phyloP scores from a whole-genome alignment of 2,113 vertebrate genomes.

The Taxidea taxus region DNA sequence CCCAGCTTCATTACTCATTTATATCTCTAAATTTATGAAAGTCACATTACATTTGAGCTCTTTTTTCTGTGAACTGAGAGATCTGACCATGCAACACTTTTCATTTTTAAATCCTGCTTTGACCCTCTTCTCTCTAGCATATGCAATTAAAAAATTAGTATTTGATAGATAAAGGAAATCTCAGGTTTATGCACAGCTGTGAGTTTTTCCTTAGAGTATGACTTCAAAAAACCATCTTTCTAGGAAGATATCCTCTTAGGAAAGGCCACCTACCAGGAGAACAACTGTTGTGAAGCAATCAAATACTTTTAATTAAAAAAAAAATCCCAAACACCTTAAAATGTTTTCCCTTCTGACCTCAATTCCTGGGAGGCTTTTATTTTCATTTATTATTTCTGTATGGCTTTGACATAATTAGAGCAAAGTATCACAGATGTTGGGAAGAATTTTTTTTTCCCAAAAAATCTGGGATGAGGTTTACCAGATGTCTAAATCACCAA shows the following conservation, averaged over 20 bases:
- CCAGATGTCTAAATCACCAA: slow-evolving; percentile 71
- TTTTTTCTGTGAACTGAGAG: background rate
- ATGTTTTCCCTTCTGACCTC: slow-evolving; percentile 64
- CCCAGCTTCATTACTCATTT: background rate
- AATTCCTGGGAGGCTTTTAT: slow-evolving; percentile 56
- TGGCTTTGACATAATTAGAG: slow-evolving; percentile 71
- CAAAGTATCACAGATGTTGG: slow-evolving; percentile 70
- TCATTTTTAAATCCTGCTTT: background rate
- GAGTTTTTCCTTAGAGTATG: slow-evolving; percentile 17
- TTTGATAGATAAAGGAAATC: background rate
- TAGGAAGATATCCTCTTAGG: slow-evolving; percentile 26
- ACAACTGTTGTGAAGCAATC: slow-evolving; percentile 60
- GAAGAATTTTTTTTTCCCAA: background rate
- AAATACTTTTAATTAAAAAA: slow-evolving; percentile 72
- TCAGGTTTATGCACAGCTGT: slow-evolving; percentile 24
- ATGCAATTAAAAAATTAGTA: background rate
- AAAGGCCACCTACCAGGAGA: slow-evolving; percentile 29
- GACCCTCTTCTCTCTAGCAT: background rate
- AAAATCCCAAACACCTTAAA: slow-evolving; percentile 58
- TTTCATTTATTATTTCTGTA: slow-evolving; percentile 63
- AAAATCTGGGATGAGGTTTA: slow-evolving; percentile 43
- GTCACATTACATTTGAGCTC: background rate
- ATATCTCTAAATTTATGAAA: background rate
- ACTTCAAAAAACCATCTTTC: slow-evolving; percentile 28
- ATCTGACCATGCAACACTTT: background rate